Percentiles rank a stretch among this genome's conserved stretches.
Conservation (phyloP, 2,113 vertebrate genomes). For the Halcyon malimbica region DNA sequence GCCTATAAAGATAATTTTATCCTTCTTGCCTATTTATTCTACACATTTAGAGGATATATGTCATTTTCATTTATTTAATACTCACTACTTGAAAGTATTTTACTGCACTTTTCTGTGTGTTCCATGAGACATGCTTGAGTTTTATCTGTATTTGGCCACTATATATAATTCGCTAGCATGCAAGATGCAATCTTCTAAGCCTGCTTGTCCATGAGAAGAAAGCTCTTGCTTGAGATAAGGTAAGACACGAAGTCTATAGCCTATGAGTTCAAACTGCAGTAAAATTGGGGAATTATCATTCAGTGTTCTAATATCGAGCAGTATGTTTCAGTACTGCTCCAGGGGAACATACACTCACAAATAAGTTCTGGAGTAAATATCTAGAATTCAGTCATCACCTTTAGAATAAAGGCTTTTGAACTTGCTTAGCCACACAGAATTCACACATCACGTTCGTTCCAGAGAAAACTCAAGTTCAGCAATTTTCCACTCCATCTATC, state of each 20-base stretch:
- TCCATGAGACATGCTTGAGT: background rate
- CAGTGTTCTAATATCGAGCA: background rate
- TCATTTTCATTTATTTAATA: background rate
- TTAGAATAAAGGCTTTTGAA: background rate
- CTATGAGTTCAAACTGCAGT: background rate
- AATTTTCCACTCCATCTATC: background rate
- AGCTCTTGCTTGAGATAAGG: background rate
- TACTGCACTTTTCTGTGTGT: background rate
- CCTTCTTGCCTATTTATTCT: background rate
- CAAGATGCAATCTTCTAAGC: background rate
- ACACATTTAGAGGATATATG: background rate
- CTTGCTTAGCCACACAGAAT: background rate
- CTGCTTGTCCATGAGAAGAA: background rate
- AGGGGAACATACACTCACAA: background rate
- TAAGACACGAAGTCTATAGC: background rate
- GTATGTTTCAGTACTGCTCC: background rate
- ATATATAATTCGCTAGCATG: background rate
- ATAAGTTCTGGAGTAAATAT: background rate
- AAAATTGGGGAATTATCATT: background rate
- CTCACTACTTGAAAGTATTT: background rate
- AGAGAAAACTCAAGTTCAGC: background rate
- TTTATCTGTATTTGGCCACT: background rate
- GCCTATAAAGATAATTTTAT: background rate
- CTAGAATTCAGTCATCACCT: background rate
- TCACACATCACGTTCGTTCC: background rate